A percentile compares a stretch with the other conserved stretches of the same genome.
Evolutionary conservation across 2,888 invertebrate species (phyloP).

Genomic region (Euzetes globulus): DNA sequence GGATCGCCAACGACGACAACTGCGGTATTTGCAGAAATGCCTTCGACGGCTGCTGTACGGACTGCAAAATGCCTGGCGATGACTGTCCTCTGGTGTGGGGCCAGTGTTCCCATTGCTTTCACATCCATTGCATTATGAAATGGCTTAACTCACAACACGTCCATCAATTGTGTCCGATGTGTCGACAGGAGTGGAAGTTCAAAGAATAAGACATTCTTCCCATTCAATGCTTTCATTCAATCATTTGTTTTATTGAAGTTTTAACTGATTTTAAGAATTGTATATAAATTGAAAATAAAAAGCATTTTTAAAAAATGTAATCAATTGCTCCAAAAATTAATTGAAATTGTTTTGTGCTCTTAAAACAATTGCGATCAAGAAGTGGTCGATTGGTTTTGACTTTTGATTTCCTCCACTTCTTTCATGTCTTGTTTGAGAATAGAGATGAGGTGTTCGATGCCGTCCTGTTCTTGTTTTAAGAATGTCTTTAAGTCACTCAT

Average conservation of each 20-base stretch:
- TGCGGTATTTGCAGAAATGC: conserved; percentile 99
- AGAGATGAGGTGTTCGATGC: conserved; percentile 56
- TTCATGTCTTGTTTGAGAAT: background rate
- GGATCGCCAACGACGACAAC: conserved; percentile 98
- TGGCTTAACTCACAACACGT: conserved; percentile 78
- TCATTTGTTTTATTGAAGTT: background rate
- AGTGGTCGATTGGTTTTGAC: background rate
- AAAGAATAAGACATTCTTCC: conserved; percentile 58
- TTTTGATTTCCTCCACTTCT: background rate
- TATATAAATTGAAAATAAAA: background rate
- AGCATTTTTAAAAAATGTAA: background rate
- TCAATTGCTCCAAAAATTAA: background rate
- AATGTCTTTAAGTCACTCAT: conserved; percentile 62
- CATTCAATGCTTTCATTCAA: too few relatives aligned
- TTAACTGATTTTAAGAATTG: too few relatives aligned
- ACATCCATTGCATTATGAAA: conserved; percentile 99
- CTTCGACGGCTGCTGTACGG: conserved; percentile 96
- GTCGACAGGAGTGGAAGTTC: conserved; percentile 98
- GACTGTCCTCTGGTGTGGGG: conserved; percentile 99
- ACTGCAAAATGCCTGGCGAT: conserved; percentile 94
- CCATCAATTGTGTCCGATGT: conserved; percentile 65
- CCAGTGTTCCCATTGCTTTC: conserved; percentile 96
- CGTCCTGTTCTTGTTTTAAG: conserved; percentile 75
- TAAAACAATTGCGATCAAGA: background rate
- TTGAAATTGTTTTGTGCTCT: too few relatives aligned